Evolutionary conservation across 1,140 invertebrate genomes (phyloP), one percentile per base, ranked within the genome.

Genomic region (Adelges cooleyi): DNA sequence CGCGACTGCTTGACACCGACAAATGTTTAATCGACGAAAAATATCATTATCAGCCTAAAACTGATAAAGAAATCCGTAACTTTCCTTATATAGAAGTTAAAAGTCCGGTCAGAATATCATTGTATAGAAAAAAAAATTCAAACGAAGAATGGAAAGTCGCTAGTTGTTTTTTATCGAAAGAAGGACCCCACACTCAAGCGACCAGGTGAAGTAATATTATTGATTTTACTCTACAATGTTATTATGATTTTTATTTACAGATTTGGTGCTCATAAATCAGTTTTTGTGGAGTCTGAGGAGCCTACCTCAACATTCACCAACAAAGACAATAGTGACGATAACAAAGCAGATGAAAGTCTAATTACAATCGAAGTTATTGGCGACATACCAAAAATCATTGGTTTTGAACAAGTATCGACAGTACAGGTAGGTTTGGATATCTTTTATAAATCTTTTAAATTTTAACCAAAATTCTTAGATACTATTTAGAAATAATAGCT

Each of bases 11-110:
- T 3, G 56, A 62, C 20, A 48, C 42, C 6, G 25, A 62, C 25
- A 62, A 62, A 6, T 62, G 56, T 48, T 1, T 62, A 3, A 62
- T 62, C 8, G 6, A 62, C 3, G 13, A 22, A 2, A 46, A 23
- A 8, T 62, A 62, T 6, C 27, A 62, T n/a, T 62, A 62, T 46
- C 42, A 62, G 13, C 56, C 56, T 3, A 62, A 62, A 62, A 62
- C 42, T 8, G 56, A 62, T 0, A 62, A 46, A 22, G 56, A 62
- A 29, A 62, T 48, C 22, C 42, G 42, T 3, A 62, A 62, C 13
- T 62, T 62, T n/a, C 11, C 42, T 6, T 48, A 20, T 15, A 17
- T 62, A 3, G 56, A 62, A 15, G 1, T 62, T 1, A 46, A 27
- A 36, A 62, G 56, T 33, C 17, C 56, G 1, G 56, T 62, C 10